Percentiles rank a stretch among this genome's conserved stretches.
phyloP scores from a whole-genome alignment of 30 jellyfish, hydroid and myxozoan genomes.

The Catostylus mosaicus region DNA sequence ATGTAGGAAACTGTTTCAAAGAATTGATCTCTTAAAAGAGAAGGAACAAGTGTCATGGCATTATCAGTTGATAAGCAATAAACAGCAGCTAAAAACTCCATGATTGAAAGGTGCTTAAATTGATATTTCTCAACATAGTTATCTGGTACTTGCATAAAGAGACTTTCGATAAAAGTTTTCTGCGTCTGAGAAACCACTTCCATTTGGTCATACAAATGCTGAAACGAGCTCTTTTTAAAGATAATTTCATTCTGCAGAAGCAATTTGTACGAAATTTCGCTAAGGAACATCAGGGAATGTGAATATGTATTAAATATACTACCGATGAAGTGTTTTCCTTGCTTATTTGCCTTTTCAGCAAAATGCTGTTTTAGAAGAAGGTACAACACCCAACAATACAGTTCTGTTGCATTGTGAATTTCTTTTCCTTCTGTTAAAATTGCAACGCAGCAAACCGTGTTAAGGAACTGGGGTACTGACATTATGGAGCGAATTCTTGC shows the following conservation, averaged over 20 bases:
- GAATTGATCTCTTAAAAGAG: no score
- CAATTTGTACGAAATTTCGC: not conserved
- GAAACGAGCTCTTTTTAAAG: not conserved
- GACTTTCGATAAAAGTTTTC: not conserved
- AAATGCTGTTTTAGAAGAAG: not conserved
- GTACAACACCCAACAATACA: not conserved
- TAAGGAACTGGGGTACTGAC: not conserved
- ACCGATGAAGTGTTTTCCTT: not conserved
- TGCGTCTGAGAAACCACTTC: not conserved
- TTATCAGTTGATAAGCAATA: no score
- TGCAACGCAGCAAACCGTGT: constrained; percentile 10
- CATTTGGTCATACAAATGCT: not conserved
- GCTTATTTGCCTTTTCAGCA: not conserved
- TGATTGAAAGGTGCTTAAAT: not conserved
- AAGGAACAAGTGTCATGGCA: no score
- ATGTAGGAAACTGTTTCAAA: no score
- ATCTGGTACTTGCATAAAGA: not conserved
- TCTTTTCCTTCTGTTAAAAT: not conserved
- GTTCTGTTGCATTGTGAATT: not conserved
- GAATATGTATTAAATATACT: not conserved
- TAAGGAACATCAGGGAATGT: not conserved
- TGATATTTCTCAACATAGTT: not conserved
- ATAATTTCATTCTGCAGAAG: not conserved
- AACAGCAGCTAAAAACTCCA: not conserved
- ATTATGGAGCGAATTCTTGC: not conserved